Evolutionary conservation across 1,140 invertebrate genomes (phyloP), one percentile per base, ranked within the genome.

Genomic region (Nephila pilipes): DNA sequence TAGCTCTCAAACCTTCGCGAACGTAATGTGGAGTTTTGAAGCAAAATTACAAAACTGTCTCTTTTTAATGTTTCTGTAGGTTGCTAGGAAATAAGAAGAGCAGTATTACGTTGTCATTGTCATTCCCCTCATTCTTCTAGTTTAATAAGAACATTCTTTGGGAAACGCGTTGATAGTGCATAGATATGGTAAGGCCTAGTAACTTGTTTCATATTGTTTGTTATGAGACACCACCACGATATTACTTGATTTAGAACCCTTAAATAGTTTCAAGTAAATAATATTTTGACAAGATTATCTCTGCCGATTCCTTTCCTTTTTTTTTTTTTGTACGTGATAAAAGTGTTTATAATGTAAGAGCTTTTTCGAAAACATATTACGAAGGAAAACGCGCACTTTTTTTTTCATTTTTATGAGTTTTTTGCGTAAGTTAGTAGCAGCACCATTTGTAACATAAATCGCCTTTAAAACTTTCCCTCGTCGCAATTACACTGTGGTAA

Each of bases 1-100:
- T 29, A 75, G 69, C 69, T 79, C 25, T 79, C 58, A 89, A 89
- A 89, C 87, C 87, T 1, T 63, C 46, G 46, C 25, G 54, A 89
- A 58, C 46, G 46, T 38, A 79, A 89, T 79, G 29, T 10, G 25
- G 46, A 79, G 25, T 60, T 38, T n/a, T 57, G 65, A 55, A 25
- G 25, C 65, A 57, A 89, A 89, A 89, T 89, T 89, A 89, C 87
- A 75, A 55, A 89, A 89, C 58, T 79, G 38, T 89, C 87, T 89
- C 65, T 89, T 81, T 79, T 89, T 79, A 79, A 79, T 25, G 38
- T 79, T 46, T 25, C 18, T 60, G 60, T 29, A 60, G n/a, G 57
- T 36, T 58, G 55, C 83, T 22, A 32, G 29, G 57, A 85, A 60
- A 36, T 36, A 85, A 58, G 60, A 88, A 69, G 83, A 60, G 55